Percentiles rank a stretch among this genome's conserved stretches.
phyloP scores from a whole-genome alignment of 2,888 invertebrate genomes.

The Stenotaenia linearis region DNA sequence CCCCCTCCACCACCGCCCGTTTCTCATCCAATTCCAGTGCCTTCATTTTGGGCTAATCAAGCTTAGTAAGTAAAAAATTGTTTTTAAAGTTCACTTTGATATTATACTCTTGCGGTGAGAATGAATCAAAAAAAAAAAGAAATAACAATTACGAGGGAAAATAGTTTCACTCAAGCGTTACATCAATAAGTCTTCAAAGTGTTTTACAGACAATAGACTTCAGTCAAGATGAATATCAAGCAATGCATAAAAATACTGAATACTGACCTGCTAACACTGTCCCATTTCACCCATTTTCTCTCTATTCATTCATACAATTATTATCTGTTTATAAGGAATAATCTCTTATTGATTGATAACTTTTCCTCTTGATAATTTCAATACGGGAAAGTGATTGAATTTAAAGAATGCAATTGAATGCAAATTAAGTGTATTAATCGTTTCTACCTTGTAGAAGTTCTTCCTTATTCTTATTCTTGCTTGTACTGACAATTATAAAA shows the following conservation, averaged over 20 bases:
- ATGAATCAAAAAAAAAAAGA: neutral
- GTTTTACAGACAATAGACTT: neutral
- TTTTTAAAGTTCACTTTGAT: neutral
- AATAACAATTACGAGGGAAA: neutral
- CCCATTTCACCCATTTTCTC: neutral
- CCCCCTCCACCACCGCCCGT: constrained; percentile 1
- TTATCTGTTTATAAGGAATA: neutral
- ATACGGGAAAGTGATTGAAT: neutral
- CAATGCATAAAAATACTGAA: neutral
- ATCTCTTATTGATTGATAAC: neutral
- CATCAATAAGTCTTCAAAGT: neutral
- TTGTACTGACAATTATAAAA: neutral
- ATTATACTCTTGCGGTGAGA: neutral
- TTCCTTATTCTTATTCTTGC: too few relatives aligned
- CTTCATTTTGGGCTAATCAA: constrained; percentile 27
- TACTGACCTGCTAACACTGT: constrained; percentile 5
- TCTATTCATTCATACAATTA: neutral
- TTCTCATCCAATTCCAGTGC: neutral
- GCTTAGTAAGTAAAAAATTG: constrained; percentile 30
- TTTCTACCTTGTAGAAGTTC: neutral
- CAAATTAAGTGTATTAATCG: neutral
- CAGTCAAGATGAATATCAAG: constrained; percentile 4
- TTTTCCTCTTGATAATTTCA: neutral
- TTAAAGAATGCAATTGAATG: neutral
- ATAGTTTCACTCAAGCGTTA: neutral